Evolutionary conservation across 2,888 invertebrate species (phyloP), one percentile per base, ranked within the genome.

Genomic region (Drosophila tripunctata): DNA sequence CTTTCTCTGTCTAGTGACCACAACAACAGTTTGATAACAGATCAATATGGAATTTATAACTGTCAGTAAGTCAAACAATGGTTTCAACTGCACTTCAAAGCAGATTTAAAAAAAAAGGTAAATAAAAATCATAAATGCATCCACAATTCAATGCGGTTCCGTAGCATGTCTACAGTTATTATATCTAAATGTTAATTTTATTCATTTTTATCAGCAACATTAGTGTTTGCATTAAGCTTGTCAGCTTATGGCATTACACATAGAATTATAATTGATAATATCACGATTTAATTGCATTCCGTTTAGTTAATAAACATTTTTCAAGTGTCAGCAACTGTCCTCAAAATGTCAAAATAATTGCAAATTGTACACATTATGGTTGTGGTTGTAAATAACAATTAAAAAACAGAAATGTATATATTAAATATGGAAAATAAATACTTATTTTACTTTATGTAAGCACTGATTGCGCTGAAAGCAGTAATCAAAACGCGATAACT

Each of bases 31-130:
- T 47, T 47, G 48, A 35, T 36, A 47, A 15, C 27, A 48, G 48
- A 36, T 56, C 35, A 56, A 56, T 56, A 24, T 8, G 8, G 38
- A 48, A 48, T 38, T 50, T 30, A 38, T 50, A 38, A 38, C 36
- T 36, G 36, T 27, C 36, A 10, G 36, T 12, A 24, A 50, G 48
- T 27, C 27, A 12, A 12, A 36, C 36, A 50, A 36, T 12, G 8
- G 44, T 19, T 19, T 30, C 1, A 30, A 44, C 17, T 6, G 27
- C 15, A n/a, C n/a, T n/a, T n/a, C n/a, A n/a, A n/a, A n/a, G n/a
- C n/a, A n/a, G 10, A 43, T 14, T 10, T 5, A 22, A 24, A 24
- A 14, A 14, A 14, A 41, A 38, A 12, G 6, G 12, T 5, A 38
- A 38, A 38, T 19, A 38, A 6, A 12, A 3, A n/a, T 14, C n/a